Conservation (phyloP, 2,888 invertebrate genomes). For the Lypha dubia region DNA sequence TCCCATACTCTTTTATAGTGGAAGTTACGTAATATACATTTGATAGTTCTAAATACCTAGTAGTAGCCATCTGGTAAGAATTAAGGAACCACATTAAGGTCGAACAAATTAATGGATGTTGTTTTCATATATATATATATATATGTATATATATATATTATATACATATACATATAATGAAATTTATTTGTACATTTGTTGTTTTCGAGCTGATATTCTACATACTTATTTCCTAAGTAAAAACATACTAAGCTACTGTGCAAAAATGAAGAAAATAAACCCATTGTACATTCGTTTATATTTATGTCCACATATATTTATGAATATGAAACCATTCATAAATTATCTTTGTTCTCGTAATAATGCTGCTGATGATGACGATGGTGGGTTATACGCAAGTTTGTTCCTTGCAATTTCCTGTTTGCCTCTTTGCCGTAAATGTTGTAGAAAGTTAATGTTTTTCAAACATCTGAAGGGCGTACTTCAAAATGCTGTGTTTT, state of each 20-base stretch:
- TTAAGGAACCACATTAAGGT: too few relatives aligned
- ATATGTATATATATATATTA: background rate
- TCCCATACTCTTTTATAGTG: too few relatives aligned
- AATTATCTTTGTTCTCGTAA: conserved; percentile 61
- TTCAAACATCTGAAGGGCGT: conserved; percentile 69
- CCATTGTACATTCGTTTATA: conserved; percentile 10
- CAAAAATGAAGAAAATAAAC: too few relatives aligned
- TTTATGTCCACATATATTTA: background rate
- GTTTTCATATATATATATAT: background rate
- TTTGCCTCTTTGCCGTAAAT: conserved; percentile 71
- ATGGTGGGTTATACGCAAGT: conserved; percentile 69
- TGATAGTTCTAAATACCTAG: too few relatives aligned
- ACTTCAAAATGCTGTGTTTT: conserved; percentile 65
- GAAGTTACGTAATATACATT: too few relatives aligned
- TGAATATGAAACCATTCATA: conserved; percentile 56
- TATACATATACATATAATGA: background rate
- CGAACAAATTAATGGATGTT: too few relatives aligned
- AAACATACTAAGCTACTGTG: too few relatives aligned
- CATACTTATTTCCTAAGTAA: too few relatives aligned
- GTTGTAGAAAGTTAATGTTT: conserved; percentile 71
- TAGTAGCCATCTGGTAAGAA: too few relatives aligned
- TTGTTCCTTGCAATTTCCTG: conserved; percentile 75
- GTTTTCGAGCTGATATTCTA: too few relatives aligned
- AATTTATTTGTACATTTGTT: background rate
- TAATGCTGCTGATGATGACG: conserved; percentile 61